These are phyloP conservation scores for Mythimna vitellina DNA, from an alignment of 2,888 invertebrate species.

Conservation along the genomic window DNA sequence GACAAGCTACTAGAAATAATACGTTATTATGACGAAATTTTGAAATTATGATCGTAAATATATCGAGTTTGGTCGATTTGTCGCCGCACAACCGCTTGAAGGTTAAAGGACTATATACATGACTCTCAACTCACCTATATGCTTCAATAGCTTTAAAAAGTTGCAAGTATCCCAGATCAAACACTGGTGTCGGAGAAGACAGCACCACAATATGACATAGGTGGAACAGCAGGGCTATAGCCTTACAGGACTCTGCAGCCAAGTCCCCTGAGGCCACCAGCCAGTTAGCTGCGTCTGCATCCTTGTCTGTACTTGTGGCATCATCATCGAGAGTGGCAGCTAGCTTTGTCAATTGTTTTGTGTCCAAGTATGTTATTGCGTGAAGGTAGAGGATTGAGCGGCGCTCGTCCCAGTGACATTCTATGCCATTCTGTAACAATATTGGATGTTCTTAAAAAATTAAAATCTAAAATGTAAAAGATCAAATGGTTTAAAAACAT, in stretches of 20 bases:
- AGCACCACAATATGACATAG: conserved; percentile 94
- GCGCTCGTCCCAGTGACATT: conserved; percentile 91
- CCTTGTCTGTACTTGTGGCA: conserved; percentile 80
- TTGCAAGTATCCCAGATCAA: conserved; percentile 95
- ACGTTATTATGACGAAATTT: too few relatives aligned
- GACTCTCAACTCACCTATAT: conserved; percentile 90
- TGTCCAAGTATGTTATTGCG: conserved; percentile 87
- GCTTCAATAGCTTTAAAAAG: conserved; percentile 95
- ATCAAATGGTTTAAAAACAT: too few relatives aligned
- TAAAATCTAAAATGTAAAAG: not conserved
- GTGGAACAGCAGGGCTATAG: conserved; percentile 94
- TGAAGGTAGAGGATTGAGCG: conserved; percentile 89
- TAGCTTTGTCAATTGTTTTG: conserved; percentile 76
- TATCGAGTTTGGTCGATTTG: too few relatives aligned
- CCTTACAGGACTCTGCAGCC: conserved; percentile 91
- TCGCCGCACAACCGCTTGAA: too few relatives aligned
- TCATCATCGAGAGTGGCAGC: conserved; percentile 79
- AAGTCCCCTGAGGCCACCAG: conserved; percentile 91
- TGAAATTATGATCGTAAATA: too few relatives aligned
- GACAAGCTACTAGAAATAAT: too few relatives aligned
- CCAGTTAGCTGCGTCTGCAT: conserved; percentile 90
- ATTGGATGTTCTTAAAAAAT: not conserved
- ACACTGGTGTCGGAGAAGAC: conserved; percentile 89
- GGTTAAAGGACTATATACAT: conserved; percentile 9
- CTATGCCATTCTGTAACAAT: conserved; percentile 88